Evolutionary conservation across 2,113 vertebrate species (phyloP).

Genomic region (Heteronetta atricapilla): DNA sequence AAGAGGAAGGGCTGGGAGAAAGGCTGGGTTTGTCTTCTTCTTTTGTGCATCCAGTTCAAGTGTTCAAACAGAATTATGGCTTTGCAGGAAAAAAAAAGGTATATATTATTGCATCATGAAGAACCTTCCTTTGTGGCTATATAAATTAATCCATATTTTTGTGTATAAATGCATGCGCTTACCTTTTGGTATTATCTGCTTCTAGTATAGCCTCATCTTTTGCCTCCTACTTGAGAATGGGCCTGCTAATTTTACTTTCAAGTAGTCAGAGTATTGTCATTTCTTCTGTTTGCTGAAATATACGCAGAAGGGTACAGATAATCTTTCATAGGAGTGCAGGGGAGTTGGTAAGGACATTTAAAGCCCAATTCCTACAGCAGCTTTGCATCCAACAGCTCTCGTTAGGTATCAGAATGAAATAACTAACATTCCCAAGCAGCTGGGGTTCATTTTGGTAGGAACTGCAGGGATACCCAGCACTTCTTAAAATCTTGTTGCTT

Average conservation of each 20-base stretch:
- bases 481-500: neutral
- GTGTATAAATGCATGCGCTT: neutral
- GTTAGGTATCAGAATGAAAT: slow-evolving; percentile 30
- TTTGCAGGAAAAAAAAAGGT: neutral
- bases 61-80: neutral
- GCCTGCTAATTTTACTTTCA: neutral
- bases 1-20: neutral
- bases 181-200: neutral
- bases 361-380: slow-evolving; percentile 11
- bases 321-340: neutral
- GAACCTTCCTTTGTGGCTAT: neutral
- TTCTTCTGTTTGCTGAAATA: neutral
- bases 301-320: neutral
- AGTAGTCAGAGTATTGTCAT: neutral
- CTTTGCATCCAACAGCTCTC: slow-evolving; percentile 22
- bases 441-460: neutral
- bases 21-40: neutral
- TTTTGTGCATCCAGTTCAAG: neutral
- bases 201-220: neutral
- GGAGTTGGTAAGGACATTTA: neutral
- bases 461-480: neutral
- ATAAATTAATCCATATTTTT: neutral
- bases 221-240: neutral
- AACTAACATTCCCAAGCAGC: neutral
- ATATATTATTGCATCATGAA: neutral